Evolutionary conservation across 2,797 vertebrate species (phyloP), one percentile per base, ranked within the genome.

Genomic region (Eulemur albifrons): DNA sequence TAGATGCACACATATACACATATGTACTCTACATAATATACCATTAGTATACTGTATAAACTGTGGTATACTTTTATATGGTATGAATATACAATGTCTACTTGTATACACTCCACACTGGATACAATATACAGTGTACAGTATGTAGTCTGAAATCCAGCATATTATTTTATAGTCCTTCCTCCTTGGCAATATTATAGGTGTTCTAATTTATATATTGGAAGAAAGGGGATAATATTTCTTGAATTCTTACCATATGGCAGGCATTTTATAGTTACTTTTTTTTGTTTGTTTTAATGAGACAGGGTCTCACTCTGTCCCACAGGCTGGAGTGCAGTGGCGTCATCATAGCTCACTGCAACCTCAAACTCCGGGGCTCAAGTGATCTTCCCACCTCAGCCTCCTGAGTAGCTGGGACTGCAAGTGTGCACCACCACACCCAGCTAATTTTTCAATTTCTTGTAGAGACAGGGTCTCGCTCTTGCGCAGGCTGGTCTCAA

Each of bases 61-160:
- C 1, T 35, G 48, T 52, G 30, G 1, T 8, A 54, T 72, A n/a
- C 7, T n/a, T 30, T 25, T 14, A 50, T 38, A 20, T 59, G 23
- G 17, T n/a, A 32, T 57, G 1, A 6, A 35, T 52, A 38, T 4
- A 48, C 12, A 18, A 12, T 27, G 11, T 23, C 52, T 77, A 14
- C n/a, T 23, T 43, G 6, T 20, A 50, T 70, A 8, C 0, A 15
- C 14, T 11, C 2, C 2, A 18, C 10, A 21, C 7, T 43, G 14
- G 17, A 4, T 54, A 17, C n/a, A 25, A 4, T 57, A 30, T 2
- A 45, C 4, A 30, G 3, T 59, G 23, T 23, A 35, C 52, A 8
- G 5, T 13, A 13, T 4, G 1, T 18, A 21, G 6, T 18, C 0
- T 40, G 38, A 11, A n/a, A n/a, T 5, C 21, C 7, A 15, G 0